Base-by-base conservation (phyloP, 2,113 vertebrate genomes). In the Arenaria interpres region DNA sequence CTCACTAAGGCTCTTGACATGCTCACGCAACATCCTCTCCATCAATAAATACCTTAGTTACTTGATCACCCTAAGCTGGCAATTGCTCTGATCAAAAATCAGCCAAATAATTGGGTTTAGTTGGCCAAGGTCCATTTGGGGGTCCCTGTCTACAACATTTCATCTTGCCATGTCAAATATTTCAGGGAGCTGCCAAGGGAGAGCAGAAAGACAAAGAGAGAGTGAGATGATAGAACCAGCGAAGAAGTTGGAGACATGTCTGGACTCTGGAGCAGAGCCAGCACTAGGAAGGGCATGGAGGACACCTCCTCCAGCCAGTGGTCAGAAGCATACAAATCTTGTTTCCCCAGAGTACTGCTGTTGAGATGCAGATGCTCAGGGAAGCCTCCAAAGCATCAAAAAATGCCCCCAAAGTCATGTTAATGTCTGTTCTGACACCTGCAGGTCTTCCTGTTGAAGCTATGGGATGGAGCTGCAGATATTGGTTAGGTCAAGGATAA, bases 1-100 rank as follows among this genome's bases (percentile, higher is more conserved):
- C 87, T 82, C 91, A 57, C 51, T 32, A 75, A 85, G 85, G 66
- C 85, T 89, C 87, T 87, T 93, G 77, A 79, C 45, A 7, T 13
- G 39, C 30, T 96, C 84, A 72, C 0, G 2, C 62, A 39, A 64
- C 17, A 22, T 79, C 66, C 57, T 72, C 74, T 85, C 74, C 62
- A 57, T 53, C 89, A 53, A n/a, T 48, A 82, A 93, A 79, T 41
- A 66, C 56, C 60, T 54, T 9, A 28, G 51, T 32, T 35, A 9
- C 41, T 63, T 23, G 53, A 48, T 85, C 48, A 45, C 53, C 53
- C 81, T 60, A 67, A 57, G 48, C 14, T 35, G 24, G 35, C 30
- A 53, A 78, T 2, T 32, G 69, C 33, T 56, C 69, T 11, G 48
- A 41, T n/a, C 30, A 82, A 76, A 93, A 93, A 39, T 19, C 56